Base-by-base conservation (phyloP, 2,888 invertebrate species). In the Portevinia maculata region DNA sequence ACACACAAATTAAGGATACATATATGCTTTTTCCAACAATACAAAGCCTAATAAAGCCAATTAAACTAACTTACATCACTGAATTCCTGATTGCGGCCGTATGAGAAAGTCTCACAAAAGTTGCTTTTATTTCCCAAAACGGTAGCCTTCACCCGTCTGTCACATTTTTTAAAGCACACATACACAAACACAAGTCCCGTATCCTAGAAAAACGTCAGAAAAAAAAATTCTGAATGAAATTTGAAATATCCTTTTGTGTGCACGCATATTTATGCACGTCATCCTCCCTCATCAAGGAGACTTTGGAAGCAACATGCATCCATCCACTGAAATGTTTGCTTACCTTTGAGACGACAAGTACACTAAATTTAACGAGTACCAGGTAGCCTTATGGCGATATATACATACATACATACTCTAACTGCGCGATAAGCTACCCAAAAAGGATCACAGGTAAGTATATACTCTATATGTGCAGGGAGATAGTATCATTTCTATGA, bases 341-440 rank as follows among this genome's bases (percentile, higher is more conserved):
- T 81, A 74, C 75, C 81, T 81, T 81, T 81, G 70, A 60, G 65
- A 53, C 37, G 75, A 60, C 39, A 65, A 75, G 69, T 32, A 71
- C 59, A 75, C 75, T 75, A 70, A 70, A 81, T 75, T 65, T 81
- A 75, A 75, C 76, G 75, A 75, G 81, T 50, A 17, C 76, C 76
- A 70, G 70, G 64, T 48, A 71, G 59, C 76, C 81, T 70, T 76
- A 32, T 65, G 70, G 81, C 75, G 37, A 59, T 52, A 76, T 24
- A 24, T 5, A 24, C 5, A 24, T 5, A 24, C 5, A 24, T 24
- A n/a, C 5, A 24, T 64, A 44, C 57, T 55, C 30, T 79, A 57
- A 55, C 39, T 50, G 50, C 37, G 48, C 53, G 64, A 62, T 75
- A 53, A 60, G 79, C 64, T 62, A 34, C 55, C 65, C 76, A 76